phyloP scores from a whole-genome alignment of 2,888 invertebrate genomes.

The Andrena bucephala region DNA sequence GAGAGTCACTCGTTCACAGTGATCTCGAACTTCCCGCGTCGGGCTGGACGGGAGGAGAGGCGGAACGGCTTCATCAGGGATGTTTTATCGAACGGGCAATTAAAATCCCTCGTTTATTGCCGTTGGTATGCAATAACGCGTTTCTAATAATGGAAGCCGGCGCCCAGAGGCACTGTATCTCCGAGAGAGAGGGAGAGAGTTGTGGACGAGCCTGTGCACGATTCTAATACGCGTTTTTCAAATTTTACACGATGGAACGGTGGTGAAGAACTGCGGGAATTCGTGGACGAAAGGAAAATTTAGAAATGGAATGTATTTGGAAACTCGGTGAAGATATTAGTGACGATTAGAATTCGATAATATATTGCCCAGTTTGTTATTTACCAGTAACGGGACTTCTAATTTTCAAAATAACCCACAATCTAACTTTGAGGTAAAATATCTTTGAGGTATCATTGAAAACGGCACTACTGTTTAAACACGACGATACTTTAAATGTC shows the following conservation, averaged over 20 bases:
- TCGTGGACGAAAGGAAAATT: no score
- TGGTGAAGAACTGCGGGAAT: neutral
- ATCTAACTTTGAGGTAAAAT: no score
- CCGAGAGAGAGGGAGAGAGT: neutral
- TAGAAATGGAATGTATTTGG: no score
- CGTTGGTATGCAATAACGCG: slow-evolving; percentile 27
- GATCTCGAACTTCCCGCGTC: slow-evolving; percentile 16
- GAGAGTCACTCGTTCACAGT: slow-evolving; percentile 3
- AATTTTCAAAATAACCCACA: no score
- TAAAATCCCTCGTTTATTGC: slow-evolving; percentile 56
- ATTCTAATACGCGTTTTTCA: neutral
- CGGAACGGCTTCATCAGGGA: slow-evolving; percentile 43
- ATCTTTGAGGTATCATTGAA: no score
- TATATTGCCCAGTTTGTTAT: no score
- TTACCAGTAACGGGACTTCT: no score
- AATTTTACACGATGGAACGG: neutral
- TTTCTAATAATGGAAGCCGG: slow-evolving; percentile 32
- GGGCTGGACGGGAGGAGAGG: neutral
- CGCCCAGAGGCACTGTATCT: neutral
- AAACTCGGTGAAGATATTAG: no score
- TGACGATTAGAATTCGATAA: no score
- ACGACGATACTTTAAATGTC: no score
- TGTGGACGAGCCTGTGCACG: neutral
- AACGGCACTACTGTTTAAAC: no score
- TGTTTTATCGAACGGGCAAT: slow-evolving; percentile 42